Evolutionary conservation across 2,888 invertebrate genomes (phyloP).

Genomic region (Lumbricus terrestris): DNA sequence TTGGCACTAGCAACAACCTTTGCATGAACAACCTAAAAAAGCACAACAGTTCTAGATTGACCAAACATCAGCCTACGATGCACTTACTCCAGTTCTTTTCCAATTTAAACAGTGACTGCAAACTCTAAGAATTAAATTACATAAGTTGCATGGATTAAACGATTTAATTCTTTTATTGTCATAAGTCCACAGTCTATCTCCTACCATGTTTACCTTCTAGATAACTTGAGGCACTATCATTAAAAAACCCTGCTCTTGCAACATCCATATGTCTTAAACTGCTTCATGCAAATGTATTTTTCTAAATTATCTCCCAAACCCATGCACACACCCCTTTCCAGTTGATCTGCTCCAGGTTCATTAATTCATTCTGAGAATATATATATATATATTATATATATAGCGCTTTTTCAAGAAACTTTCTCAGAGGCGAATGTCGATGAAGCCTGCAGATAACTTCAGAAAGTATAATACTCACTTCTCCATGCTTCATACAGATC

Average conservation of each 20-base stretch:
- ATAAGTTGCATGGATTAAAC: neutral
- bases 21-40: constrained; percentile 12
- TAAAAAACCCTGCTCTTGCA: neutral
- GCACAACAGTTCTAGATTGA: neutral
- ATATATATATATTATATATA: no score
- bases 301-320: neutral
- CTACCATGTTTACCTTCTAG: neutral
- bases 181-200: neutral
- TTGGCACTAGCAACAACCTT: neutral
- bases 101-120: neutral
- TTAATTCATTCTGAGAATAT: no score
- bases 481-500: neutral
- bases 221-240: no score
- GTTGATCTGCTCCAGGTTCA: neutral
- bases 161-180: neutral
- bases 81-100: neutral
- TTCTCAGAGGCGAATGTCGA: no score
- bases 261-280: neutral
- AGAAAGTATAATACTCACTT: neutral
- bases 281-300: neutral
- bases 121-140: neutral
- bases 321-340: neutral
- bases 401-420: no score
- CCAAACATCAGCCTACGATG: neutral
- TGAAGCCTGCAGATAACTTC: no score